Evolutionary conservation across 2,888 invertebrate species (phyloP).

Genomic region (Apodemia hepburni): DNA sequence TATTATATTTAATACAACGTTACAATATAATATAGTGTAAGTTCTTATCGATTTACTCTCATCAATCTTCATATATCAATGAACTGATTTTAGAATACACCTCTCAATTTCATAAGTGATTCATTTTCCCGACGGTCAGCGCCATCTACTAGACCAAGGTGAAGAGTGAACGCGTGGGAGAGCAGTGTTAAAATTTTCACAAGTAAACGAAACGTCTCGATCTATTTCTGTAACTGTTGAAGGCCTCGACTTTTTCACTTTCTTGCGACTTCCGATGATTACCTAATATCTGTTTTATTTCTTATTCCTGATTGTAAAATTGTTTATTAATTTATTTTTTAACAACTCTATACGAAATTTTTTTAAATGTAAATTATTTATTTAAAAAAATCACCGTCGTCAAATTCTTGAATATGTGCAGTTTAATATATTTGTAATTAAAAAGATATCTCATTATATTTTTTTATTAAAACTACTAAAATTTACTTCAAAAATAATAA

Average conservation of each 20-base stretch:
- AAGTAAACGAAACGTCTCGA: conserved; percentile 64
- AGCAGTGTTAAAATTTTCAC: conserved; percentile 53
- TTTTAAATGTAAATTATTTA: neutral
- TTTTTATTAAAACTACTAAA: conserved; percentile 17
- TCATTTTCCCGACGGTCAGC: conserved; percentile 60
- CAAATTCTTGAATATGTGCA: neutral
- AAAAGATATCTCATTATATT: neutral
- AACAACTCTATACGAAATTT: neutral
- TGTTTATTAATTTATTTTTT: neutral
- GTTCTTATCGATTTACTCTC: conserved; percentile 19
- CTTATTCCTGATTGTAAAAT: conserved; percentile 21
- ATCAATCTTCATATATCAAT: conserved; percentile 21
- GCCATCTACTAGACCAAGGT: conserved; percentile 73
- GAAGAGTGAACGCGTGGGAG: conserved; percentile 64
- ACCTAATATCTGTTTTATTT: conserved; percentile 46
- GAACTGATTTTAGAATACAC: conserved; percentile 16
- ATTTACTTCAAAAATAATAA: too few relatives aligned
- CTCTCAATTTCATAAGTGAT: conserved; percentile 43
- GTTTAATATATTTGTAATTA: neutral
- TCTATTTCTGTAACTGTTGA: conserved; percentile 70
- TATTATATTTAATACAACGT: neutral
- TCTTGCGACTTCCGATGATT: conserved; percentile 61
- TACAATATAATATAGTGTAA: neutral
- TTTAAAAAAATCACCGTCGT: neutral
- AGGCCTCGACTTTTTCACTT: conserved; percentile 59